Evolutionary conservation across 92 coral and sea anemone species (phyloP), one percentile per base, ranked within the genome.

Genomic region (Pocillopora grandis): DNA sequence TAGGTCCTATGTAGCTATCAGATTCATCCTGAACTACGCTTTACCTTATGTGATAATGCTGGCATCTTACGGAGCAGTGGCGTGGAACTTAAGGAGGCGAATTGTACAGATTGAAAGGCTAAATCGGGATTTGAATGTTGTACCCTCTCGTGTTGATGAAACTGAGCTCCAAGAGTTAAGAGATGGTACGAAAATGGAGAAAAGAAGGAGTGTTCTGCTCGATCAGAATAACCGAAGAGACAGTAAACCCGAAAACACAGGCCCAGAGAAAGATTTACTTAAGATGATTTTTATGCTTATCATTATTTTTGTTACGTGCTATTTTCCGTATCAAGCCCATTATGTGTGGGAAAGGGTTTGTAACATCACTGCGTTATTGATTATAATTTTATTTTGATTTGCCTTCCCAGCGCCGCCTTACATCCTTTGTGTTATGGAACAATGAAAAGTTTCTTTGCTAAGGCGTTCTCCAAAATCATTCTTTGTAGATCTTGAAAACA

Each of bases 371-470:
- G 21, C 19, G 12, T 81, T 12, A 48, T 56, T 55, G 75, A 79
- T 62, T 90, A 87, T 68, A 35, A 66, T 0, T 87, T 90, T 71
- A 84, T 87, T 20, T 75, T 87, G n/a, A 90, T 80, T 14, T 90
- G 90, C 56, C 65, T 90, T 48, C 93, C 93, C 0, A 73, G 90
- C 17, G 93, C 0, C 23, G 0, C 93, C 2, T 66, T 90, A 33
- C 93, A 90, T 33, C 93, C 93, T 17, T 65, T 90, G 71, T 87
- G 90, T 85, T 90, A 90, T 37, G 93, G 90, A 17, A 90, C 93
- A 27, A 90, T 90, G 93, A 90, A 78, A 76, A 87, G 48, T 36
- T 90, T 90, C 57, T 90, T 83, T 79, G 93, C 90, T 33, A 87
- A 74, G 85, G 88, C 84, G 20, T 90, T 90, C 79, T 78, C 91